Percentiles rank a stretch among this genome's conserved stretches.
phyloP scores from a whole-genome alignment of 2,797 vertebrate genomes.

The Neostethus bicornis region DNA sequence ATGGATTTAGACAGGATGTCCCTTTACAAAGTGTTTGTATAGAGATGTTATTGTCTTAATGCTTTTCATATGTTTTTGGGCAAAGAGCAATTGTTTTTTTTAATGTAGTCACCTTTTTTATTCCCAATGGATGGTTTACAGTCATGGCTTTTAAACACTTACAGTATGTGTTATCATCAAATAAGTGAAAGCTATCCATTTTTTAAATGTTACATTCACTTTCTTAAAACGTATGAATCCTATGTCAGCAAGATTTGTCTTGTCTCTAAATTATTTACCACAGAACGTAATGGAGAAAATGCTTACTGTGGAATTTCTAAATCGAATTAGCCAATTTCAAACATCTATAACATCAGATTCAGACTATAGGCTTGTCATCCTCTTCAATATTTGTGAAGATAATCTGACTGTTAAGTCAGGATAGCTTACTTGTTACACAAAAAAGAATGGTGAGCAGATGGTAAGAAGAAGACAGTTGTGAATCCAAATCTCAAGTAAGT shows the following conservation, averaged over 20 bases:
- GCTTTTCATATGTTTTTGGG: not conserved
- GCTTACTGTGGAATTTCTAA: constrained; percentile 28
- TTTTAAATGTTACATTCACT: constrained; percentile 8
- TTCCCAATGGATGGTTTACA: constrained; percentile 12
- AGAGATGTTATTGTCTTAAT: not conserved
- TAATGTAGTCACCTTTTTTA: not conserved
- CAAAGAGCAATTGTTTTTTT: not conserved
- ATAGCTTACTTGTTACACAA: not conserved
- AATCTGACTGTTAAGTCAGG: not conserved
- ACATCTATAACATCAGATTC: constrained; percentile 8
- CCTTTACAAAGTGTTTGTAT: not conserved
- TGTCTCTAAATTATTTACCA: constrained; percentile 30
- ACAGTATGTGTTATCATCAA: not conserved
- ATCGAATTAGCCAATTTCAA: constrained; percentile 10
- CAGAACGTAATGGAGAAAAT: constrained; percentile 26
- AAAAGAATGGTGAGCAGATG: not conserved
- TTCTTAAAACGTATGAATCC: constrained; percentile 31
- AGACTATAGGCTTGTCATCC: constrained; percentile 5
- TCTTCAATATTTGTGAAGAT: constrained; percentile 14
- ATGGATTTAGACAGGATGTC: constrained; percentile 4
- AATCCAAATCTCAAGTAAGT: constrained; percentile 23
- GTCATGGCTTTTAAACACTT: not conserved
- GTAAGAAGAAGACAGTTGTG: constrained; percentile 5
- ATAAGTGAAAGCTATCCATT: constrained; percentile 15
- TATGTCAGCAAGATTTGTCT: constrained; percentile 27